Conservation (phyloP, 2,113 vertebrate species). For the Prunella fulvescens region DNA sequence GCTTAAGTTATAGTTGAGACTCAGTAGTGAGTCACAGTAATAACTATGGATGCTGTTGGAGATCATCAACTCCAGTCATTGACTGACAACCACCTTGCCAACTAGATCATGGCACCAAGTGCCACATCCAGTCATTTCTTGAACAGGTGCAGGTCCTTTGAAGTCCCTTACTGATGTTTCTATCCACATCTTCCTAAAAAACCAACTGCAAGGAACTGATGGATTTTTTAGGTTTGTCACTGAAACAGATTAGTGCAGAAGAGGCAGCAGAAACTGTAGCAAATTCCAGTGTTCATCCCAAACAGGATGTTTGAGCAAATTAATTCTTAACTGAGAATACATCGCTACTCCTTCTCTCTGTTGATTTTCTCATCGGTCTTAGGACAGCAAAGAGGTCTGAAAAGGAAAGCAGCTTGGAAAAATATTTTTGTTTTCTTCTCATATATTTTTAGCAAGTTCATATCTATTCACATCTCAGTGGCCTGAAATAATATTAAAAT, state of each 20-base stretch:
- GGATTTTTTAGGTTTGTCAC: background rate
- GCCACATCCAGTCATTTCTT: background rate
- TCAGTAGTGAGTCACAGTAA: background rate
- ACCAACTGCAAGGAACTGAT: background rate
- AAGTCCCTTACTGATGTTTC: background rate
- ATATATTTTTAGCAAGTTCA: background rate
- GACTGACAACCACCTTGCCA: background rate
- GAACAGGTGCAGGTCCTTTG: background rate
- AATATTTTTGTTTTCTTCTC: background rate
- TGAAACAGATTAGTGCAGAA: background rate
- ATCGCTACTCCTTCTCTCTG: background rate
- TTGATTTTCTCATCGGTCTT: background rate
- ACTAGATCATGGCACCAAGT: background rate
- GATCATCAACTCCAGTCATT: rapidly evolving
- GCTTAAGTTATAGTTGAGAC: background rate
- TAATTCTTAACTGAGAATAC: background rate
- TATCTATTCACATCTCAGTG: background rate
- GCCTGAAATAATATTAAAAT: background rate
- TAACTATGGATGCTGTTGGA: background rate
- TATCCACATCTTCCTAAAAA: background rate
- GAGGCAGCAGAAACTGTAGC: background rate
- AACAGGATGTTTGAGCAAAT: background rate
- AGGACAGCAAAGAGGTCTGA: background rate
- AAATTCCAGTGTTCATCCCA: background rate
- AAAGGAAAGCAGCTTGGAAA: background rate